Percentiles rank a stretch among this genome's conserved stretches.
These are phyloP conservation scores for Drosophila diplacantha DNA, from an alignment of 2,888 invertebrate species.

Conservation along the genomic window DNA sequence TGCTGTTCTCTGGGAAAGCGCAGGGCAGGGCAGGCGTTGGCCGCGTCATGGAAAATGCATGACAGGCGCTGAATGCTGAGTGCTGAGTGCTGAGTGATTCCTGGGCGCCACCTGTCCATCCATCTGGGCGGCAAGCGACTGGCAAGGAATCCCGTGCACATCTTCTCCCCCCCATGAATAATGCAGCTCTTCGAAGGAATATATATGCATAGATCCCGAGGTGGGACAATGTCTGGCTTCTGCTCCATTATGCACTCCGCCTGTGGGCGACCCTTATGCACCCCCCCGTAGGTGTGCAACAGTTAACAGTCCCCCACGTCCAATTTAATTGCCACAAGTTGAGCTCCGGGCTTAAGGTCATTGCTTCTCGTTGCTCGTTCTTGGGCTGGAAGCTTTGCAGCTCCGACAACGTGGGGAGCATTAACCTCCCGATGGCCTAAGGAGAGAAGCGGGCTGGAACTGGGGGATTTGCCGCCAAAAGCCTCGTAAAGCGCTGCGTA, in stretches of 20 bases:
- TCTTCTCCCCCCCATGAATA: not conserved
- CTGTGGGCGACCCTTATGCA: not conserved
- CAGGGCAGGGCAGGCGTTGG: not conserved
- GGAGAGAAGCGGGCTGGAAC: not conserved
- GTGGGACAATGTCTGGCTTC: not conserved
- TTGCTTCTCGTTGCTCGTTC: slow-evolving; percentile 4
- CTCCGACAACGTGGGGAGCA: slow-evolving; percentile 18
- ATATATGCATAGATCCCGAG: not conserved
- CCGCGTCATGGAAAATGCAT: slow-evolving; percentile 42
- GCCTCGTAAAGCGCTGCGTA: slow-evolving; percentile 50
- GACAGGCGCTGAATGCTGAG: not conserved
- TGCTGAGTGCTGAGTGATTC: slow-evolving; percentile 15
- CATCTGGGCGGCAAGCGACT: not conserved
- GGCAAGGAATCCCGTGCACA: not conserved
- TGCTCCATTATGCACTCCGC: too few species aligned
- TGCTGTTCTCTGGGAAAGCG: not conserved
- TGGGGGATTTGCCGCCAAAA: slow-evolving; percentile 19
- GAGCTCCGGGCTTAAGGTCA: slow-evolving; percentile 27
- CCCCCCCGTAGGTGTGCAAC: slow-evolving; percentile 41
- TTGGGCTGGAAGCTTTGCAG: slow-evolving; percentile 7
- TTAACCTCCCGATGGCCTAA: slow-evolving; percentile 32
- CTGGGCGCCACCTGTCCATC: slow-evolving; percentile 40
- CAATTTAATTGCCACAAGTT: slow-evolving; percentile 51
- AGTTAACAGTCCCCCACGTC: slow-evolving; percentile 38
- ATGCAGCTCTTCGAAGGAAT: not conserved